Percentiles rank a stretch among this genome's conserved stretches.
Conservation (phyloP, 2,888 invertebrate species). For the Acleris cristana region DNA sequence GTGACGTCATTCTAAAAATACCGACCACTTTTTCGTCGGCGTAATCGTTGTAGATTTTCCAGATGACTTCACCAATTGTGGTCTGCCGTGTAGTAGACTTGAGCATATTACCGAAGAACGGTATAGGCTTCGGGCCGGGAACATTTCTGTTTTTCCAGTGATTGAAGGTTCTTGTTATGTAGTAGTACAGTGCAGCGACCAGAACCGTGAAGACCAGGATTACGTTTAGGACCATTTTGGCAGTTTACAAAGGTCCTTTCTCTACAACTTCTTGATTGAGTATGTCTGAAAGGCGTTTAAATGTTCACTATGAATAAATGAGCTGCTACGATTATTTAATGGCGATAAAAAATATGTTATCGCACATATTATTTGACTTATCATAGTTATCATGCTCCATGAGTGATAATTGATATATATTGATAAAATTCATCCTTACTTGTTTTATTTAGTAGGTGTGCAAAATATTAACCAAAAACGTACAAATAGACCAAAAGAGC, state of each 20-base stretch:
- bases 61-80: slow-evolving; percentile 44
- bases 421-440: no score
- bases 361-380: no score
- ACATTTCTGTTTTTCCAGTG: slow-evolving; percentile 60
- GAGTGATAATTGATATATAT: no score
- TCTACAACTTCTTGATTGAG: not conserved
- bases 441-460: no score
- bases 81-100: slow-evolving; percentile 48
- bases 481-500: slow-evolving; percentile 20
- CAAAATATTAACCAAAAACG: slow-evolving; percentile 3
- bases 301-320: no score
- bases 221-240: slow-evolving; percentile 1
- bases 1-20: slow-evolving; percentile 51
- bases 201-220: slow-evolving; percentile 3
- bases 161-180: slow-evolving; percentile 55
- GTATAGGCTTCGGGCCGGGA: slow-evolving; percentile 49
- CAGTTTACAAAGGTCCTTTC: not conserved
- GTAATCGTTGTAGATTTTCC: slow-evolving; percentile 53
- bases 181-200: slow-evolving; percentile 46
- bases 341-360: no score
- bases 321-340: no score
- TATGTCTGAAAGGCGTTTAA: no score
- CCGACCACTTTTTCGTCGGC: slow-evolving; percentile 63
- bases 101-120: slow-evolving; percentile 57
- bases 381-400: no score